Conservation (phyloP, 1,140 invertebrate species). For the Drosophila prosaltans region DNA sequence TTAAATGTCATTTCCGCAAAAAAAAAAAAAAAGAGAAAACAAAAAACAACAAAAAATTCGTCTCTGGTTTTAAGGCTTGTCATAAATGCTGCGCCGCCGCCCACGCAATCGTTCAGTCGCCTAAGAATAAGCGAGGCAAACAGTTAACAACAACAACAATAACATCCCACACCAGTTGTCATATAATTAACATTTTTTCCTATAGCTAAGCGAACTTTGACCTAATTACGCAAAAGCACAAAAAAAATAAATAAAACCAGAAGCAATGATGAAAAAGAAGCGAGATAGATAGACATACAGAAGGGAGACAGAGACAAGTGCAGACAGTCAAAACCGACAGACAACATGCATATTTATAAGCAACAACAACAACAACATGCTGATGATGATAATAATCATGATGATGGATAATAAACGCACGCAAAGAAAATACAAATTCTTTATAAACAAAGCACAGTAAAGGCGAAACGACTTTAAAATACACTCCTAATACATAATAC, state of each 20-base stretch:
- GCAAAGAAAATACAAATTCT: slow-evolving; percentile 5
- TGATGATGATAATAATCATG: neutral
- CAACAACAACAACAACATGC: slow-evolving; percentile 21
- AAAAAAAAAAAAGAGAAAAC: neutral
- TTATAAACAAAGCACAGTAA: neutral
- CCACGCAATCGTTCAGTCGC: slow-evolving; percentile 20
- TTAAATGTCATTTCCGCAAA: slow-evolving; percentile 12
- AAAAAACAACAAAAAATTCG: neutral
- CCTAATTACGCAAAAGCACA: slow-evolving; percentile 40
- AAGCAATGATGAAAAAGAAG: slow-evolving; percentile 4
- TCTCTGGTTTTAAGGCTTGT: slow-evolving; percentile 45
- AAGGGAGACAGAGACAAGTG: slow-evolving; percentile 44
- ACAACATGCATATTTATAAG: slow-evolving; percentile 50
- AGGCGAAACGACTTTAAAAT: neutral
- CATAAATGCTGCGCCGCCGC: slow-evolving; percentile 38
- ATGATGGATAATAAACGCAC: neutral
- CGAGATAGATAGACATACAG: neutral
- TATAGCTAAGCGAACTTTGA: slow-evolving; percentile 53
- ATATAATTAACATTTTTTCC: slow-evolving; percentile 50
- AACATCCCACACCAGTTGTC: slow-evolving; percentile 43
- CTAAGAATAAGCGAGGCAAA: slow-evolving; percentile 2
- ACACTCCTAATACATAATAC: neutral
- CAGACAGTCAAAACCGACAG: slow-evolving; percentile 35
- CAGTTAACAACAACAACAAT: slow-evolving; percentile 13
- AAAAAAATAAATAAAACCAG: neutral